Evolutionary conservation across 2,113 vertebrate species (phyloP).

Genomic region (Chloropsis hardwickii): DNA sequence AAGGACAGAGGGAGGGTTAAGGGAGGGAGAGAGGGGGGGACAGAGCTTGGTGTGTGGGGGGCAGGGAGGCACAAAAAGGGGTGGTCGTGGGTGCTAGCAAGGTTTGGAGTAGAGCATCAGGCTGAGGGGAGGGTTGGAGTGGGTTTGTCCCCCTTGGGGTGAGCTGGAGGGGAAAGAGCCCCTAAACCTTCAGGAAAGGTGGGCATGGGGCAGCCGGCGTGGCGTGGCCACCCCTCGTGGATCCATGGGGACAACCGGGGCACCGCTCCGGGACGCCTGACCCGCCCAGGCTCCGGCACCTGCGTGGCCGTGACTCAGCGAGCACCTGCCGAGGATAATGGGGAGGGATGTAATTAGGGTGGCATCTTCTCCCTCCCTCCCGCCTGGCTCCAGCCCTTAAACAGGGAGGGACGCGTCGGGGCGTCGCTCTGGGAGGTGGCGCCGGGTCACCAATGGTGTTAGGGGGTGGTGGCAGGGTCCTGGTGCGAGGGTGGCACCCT

Average conservation of each 20-base stretch:
- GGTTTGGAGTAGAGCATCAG: neutral
- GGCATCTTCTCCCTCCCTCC: neutral
- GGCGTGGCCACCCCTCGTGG: fast-evolving
- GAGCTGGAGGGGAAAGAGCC: neutral
- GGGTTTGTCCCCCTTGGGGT: neutral
- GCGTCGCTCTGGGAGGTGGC: neutral
- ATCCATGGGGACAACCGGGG: fast-evolving
- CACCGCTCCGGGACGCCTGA: neutral
- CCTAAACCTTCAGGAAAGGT: neutral
- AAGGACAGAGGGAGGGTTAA: neutral
- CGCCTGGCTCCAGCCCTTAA: neutral
- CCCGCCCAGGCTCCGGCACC: neutral
- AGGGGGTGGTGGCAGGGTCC: neutral
- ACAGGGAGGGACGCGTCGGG: neutral
- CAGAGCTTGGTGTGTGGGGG: too few relatives aligned
- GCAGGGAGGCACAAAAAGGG: neutral
- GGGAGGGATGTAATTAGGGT: neutral
- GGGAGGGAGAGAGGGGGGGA: fast-evolving
- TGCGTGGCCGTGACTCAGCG: neutral
- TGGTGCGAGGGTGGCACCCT: neutral
- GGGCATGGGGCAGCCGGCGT: fast-evolving
- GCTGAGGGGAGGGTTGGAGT: neutral
- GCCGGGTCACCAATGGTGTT: neutral
- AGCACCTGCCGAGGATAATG: neutral
- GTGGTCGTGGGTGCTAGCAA: neutral